Evolutionary conservation across 2,797 vertebrate genomes (phyloP).

Genomic region (Emys orbicularis): DNA sequence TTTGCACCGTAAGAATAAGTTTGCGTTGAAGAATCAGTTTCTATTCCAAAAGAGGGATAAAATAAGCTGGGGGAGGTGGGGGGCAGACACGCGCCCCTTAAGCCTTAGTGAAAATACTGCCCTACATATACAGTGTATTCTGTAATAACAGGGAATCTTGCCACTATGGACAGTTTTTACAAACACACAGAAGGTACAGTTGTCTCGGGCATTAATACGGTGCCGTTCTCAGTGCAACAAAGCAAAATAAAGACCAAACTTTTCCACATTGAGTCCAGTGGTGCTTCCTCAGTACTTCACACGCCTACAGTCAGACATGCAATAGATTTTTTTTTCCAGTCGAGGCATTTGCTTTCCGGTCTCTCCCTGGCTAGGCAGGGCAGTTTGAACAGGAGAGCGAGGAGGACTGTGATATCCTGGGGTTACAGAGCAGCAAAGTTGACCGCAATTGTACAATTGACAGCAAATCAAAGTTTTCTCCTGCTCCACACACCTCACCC

Average conservation of each 20-base stretch:
- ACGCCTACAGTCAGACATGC: not conserved
- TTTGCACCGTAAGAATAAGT: not conserved
- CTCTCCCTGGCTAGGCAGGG: not conserved
- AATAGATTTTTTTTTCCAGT: not conserved
- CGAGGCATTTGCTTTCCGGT: no score
- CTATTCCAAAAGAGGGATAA: not conserved
- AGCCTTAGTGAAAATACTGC: no score
- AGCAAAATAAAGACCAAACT: not conserved
- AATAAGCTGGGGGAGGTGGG: not conserved
- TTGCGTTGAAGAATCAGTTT: not conserved
- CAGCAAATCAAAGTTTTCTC: not conserved
- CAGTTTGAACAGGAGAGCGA: not conserved
- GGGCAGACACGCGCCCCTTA: not conserved
- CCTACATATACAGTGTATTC: not conserved
- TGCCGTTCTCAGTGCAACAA: not conserved
- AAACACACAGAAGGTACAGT: not conserved
- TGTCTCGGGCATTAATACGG: not conserved
- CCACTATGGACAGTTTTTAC: rapidly evolving
- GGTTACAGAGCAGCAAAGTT: not conserved
- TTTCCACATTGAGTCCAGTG: not conserved
- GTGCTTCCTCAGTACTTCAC: not conserved
- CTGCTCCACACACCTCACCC: not conserved
- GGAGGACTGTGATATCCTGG: not conserved
- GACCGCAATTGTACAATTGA: not conserved
- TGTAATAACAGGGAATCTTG: not conserved